Conservation (phyloP, 2,888 invertebrate species). For the Pegoplata infirma region DNA sequence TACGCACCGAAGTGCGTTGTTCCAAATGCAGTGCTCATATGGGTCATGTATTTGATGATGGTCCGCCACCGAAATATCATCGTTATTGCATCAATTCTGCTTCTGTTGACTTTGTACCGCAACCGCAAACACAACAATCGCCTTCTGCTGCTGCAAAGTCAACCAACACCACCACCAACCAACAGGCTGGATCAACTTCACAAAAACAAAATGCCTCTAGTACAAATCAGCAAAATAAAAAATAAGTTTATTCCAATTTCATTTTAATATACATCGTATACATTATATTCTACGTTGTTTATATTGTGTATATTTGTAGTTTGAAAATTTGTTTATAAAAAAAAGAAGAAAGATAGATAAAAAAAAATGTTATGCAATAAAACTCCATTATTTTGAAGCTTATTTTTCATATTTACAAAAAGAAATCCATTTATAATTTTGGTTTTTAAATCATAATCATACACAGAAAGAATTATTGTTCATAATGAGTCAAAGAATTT, state of each 20-base stretch:
- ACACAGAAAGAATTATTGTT: too few species aligned
- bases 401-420: conserved; percentile 7
- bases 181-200: conserved; percentile 48
- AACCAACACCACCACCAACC: conserved; percentile 21
- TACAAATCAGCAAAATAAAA: conserved; percentile 54
- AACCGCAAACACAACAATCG: conserved; percentile 56
- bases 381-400: conserved; percentile 23
- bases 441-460: neutral
- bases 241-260: conserved; percentile 40
- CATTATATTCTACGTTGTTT: conserved; percentile 1
- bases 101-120: conserved; percentile 76
- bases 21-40: conserved; percentile 95
- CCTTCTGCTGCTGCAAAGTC: conserved; percentile 46
- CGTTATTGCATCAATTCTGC: conserved; percentile 98
- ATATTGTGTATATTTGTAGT: conserved; percentile 34
- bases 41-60: conserved; percentile 98
- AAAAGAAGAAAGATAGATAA: conserved; percentile 30
- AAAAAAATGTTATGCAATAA: conserved; percentile 28
- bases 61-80: conserved; percentile 94
- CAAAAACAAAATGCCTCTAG: conserved; percentile 53
- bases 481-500: too few species aligned
- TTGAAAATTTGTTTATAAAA: conserved; percentile 40
- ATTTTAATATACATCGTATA: conserved; percentile 5
- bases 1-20: conserved; percentile 97
- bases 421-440: neutral